Evolutionary conservation across 2,888 invertebrate species (phyloP).

Genomic region (Xestia rhomboidea): DNA sequence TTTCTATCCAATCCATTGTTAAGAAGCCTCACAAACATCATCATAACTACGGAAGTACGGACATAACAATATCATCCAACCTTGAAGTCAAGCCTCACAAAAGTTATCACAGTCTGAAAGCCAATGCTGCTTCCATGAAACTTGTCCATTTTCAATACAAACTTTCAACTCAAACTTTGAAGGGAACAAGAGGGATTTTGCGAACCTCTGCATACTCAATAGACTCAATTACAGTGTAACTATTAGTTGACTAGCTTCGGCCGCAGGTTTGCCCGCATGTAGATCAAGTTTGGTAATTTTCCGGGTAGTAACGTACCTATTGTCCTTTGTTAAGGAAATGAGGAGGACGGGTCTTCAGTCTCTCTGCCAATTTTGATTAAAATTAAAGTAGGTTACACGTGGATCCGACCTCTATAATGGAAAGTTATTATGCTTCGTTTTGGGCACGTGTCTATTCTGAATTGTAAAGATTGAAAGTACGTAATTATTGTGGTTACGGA

Average conservation of each 20-base stretch:
- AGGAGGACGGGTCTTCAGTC: background rate
- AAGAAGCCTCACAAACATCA: background rate
- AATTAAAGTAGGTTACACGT: conserved; percentile 33
- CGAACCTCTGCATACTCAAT: conserved; percentile 12
- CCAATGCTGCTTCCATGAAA: conserved; percentile 31
- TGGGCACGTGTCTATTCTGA: conserved; percentile 26
- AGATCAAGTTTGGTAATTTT: conserved; percentile 21
- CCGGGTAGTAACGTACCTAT: background rate
- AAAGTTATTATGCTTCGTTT: background rate
- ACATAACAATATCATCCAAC: conserved; percentile 8
- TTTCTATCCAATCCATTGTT: background rate
- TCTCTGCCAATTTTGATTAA: conserved; percentile 1
- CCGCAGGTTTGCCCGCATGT: background rate
- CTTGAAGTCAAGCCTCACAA: conserved; percentile 30
- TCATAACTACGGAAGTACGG: background rate
- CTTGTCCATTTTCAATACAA: conserved; percentile 48
- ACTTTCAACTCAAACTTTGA: conserved; percentile 32
- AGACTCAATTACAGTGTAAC: background rate
- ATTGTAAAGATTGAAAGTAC: conserved; percentile 12
- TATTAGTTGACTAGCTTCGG: background rate
- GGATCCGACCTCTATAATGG: background rate
- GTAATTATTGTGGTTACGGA: conserved; percentile 32
- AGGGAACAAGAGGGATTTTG: conserved; percentile 25
- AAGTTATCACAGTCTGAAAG: conserved; percentile 44
- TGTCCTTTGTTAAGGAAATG: conserved; percentile 15